Evolutionary conservation across 37 sponge, comb jelly and placozoan species (phyloP), one percentile per base, ranked within the genome.

Genomic region (Tethya wilhelma): DNA sequence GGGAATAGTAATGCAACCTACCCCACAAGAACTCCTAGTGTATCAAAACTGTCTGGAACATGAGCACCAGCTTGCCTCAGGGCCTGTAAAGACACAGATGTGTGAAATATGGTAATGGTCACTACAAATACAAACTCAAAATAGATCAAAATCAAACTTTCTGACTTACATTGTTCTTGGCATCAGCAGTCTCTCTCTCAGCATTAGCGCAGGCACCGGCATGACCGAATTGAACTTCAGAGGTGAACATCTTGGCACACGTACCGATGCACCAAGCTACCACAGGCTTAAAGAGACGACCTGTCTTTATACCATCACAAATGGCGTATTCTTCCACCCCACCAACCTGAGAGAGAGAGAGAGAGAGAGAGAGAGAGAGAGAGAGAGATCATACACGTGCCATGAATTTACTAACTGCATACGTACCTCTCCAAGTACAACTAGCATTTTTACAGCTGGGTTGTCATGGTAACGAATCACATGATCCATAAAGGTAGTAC

Each of bases 151-250:
- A 74, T 11, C 11, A 4, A 30, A 9, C 4, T 3, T 38, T 25
- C n/a, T 22, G 11, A 39, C 71, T n/a, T 71, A 88, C 93, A 79
- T 89, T 74, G 83, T 98, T 98, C 84, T 98, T 98, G 32, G 93
- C 93, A 62, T 72, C 87, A 38, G 98, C 93, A 4, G 98, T 95
- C 75, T 98, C 98, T 64, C 84, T 69, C 38, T 80, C 89, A 32
- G 91, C 84, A 82, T 95, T 93, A 28, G 98, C 98, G 75, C 87
- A 86, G 0, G 98, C 90, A 6, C 98, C 98, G 3, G 98, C 98
- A 64, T 98, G 98, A 32, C 98, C 98, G 84, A 98, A 98, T 90
- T 98, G 98, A 6, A 98, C 98, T 43, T 98, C 98, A 4, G 98
- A 90, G 31, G 94, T 44, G 75, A 98, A 98, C 93, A 95, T 87